A percentile compares a stretch with the other conserved stretches of the same genome.
These are phyloP conservation scores for Patella caerulea DNA, from an alignment of 2,888 invertebrate genomes.

Conservation along the genomic window DNA sequence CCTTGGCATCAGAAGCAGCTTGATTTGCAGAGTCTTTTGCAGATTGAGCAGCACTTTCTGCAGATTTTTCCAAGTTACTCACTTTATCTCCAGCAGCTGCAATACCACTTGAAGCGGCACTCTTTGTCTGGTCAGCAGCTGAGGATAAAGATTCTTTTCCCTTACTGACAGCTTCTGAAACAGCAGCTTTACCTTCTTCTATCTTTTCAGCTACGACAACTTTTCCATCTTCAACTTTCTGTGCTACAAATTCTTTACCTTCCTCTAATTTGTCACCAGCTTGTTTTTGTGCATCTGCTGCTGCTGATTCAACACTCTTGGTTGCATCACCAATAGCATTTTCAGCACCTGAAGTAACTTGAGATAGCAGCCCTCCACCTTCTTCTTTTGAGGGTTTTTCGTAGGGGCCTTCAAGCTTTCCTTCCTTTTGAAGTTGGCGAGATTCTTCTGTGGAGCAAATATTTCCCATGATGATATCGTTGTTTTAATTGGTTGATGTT, in stretches of 20 bases:
- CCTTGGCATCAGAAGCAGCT: background rate
- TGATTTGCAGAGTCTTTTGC: background rate
- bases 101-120: background rate
- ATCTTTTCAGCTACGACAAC: background rate
- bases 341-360: constrained; percentile 1
- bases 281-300: background rate
- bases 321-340: constrained; percentile 7
- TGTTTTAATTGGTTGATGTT: too few species aligned
- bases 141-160: background rate
- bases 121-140: background rate
- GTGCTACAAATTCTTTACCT: background rate
- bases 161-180: background rate
- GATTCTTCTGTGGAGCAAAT: constrained; percentile 13
- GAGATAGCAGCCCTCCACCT: background rate
- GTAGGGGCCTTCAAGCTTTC: background rate
- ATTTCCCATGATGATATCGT: background rate
- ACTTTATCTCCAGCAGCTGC: background rate
- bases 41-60: background rate
- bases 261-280: background rate
- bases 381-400: constrained; percentile 2
- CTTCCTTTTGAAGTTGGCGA: constrained; percentile 2
- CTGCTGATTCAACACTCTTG: background rate
- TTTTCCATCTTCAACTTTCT: background rate
- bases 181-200: background rate
- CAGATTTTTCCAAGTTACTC: background rate